phyloP scores from a whole-genome alignment of 2,888 invertebrate genomes.

The Antheraea yamamai region DNA sequence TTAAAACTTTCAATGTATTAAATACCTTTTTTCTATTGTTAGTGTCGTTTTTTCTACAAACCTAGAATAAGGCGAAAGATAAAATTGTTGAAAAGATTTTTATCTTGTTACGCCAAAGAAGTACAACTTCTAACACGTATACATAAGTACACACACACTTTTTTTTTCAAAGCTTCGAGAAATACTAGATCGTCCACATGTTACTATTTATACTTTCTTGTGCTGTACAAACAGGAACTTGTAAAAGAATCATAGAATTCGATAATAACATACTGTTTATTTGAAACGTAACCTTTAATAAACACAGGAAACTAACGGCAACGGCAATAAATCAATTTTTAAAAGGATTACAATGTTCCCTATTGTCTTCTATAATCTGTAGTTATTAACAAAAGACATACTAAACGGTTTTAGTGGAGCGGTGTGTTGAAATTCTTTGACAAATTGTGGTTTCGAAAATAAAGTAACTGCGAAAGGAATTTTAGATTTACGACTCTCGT shows the following conservation, averaged over 20 bases:
- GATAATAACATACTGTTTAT: not conserved
- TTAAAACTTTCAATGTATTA: no score
- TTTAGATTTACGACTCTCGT: conserved; percentile 53
- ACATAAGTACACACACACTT: no score
- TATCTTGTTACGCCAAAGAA: no score
- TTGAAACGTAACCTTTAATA: not conserved
- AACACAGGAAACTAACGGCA: conserved; percentile 37
- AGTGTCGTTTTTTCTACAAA: no score
- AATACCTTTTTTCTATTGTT: no score
- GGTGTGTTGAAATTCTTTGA: conserved; percentile 46
- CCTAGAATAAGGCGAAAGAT: no score
- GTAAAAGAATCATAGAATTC: not conserved
- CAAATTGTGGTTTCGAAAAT: conserved; percentile 47
- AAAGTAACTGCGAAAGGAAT: conserved; percentile 48
- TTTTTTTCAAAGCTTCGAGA: no score
- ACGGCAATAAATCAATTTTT: conserved; percentile 59
- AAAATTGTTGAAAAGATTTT: no score
- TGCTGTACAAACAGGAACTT: not conserved
- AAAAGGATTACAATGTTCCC: conserved; percentile 56
- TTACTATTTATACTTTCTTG: not conserved
- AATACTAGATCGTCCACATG: no score
- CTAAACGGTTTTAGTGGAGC: conserved; percentile 42
- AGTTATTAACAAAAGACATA: conserved; percentile 43
- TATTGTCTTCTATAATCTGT: conserved; percentile 48
- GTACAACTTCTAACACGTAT: no score